Evolutionary conservation across 2,888 invertebrate genomes (phyloP).

Genomic region (Aporophyla lueneburgensis): DNA sequence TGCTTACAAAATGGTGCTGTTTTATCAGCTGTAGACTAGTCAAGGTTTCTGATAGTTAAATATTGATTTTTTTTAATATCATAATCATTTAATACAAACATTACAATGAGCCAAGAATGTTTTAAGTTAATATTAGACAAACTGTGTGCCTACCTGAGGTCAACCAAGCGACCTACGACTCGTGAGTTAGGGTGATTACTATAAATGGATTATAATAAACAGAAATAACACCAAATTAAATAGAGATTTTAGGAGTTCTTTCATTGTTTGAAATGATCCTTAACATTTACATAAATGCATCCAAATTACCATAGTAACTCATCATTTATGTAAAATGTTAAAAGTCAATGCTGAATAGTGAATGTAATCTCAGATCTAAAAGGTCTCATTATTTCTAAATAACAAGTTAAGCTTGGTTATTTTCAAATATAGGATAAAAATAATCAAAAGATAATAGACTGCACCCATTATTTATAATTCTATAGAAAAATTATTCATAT

Average conservation of each 20-base stretch:
- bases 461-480: slow-evolving; percentile 26
- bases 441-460: slow-evolving; percentile 12
- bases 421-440: slow-evolving; percentile 17
- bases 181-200: background rate
- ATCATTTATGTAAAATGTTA: slow-evolving; percentile 4
- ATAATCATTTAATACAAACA: background rate
- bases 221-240: background rate
- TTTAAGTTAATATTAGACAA: background rate
- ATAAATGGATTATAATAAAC: background rate
- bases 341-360: slow-evolving; percentile 17
- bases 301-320: background rate
- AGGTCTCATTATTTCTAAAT: slow-evolving; percentile 8
- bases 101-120: background rate
- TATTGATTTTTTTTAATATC: background rate
- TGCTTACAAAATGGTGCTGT: background rate
- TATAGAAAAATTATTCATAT: slow-evolving; percentile 30
- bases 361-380: background rate
- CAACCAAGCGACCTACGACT: background rate
- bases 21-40: background rate
- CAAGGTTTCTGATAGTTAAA: background rate
- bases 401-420: slow-evolving; percentile 31
- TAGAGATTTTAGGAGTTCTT: background rate
- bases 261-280: background rate
- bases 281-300: slow-evolving; percentile 17
- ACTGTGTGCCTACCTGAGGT: background rate